These are phyloP conservation scores for Isichthys henryi DNA, from an alignment of 2,113 vertebrate genomes.

Conservation along the genomic window DNA sequence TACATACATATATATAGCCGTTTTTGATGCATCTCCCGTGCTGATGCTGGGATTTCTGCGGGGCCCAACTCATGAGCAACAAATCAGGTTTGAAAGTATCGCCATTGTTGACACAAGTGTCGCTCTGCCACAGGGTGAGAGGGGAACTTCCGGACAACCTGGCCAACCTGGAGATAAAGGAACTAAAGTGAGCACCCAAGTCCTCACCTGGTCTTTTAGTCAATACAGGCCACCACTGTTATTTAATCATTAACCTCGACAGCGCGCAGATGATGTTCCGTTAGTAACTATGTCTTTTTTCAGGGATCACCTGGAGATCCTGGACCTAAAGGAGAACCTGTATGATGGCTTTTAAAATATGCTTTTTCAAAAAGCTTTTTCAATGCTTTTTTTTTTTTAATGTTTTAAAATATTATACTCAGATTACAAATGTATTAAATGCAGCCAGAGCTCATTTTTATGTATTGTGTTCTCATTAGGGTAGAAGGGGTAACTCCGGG, in stretches of 20 bases:
- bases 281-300: background rate
- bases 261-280: background rate
- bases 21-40: background rate
- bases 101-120: constrained; percentile 6
- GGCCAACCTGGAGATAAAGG: constrained; percentile 44
- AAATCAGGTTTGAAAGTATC: background rate
- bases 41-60: background rate
- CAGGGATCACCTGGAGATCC: constrained; percentile 37
- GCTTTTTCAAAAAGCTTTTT: background rate
- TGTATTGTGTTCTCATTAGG: constrained; percentile 40
- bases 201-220: background rate
- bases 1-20: background rate
- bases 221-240: background rate
- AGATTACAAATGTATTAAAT: background rate
- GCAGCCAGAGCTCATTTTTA: background rate
- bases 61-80: background rate
- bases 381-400: no score
- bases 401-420: background rate
- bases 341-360: constrained; percentile 38
- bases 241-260: background rate
- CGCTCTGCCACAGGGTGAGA: constrained; percentile 44
- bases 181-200: constrained; percentile 18
- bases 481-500: constrained; percentile 62
- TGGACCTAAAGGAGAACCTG: constrained; percentile 45
- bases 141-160: constrained; percentile 42